Percentiles rank a stretch among this genome's conserved stretches.
Conservation (phyloP, 2,888 invertebrate species). For the Hypercompe scribonia region DNA sequence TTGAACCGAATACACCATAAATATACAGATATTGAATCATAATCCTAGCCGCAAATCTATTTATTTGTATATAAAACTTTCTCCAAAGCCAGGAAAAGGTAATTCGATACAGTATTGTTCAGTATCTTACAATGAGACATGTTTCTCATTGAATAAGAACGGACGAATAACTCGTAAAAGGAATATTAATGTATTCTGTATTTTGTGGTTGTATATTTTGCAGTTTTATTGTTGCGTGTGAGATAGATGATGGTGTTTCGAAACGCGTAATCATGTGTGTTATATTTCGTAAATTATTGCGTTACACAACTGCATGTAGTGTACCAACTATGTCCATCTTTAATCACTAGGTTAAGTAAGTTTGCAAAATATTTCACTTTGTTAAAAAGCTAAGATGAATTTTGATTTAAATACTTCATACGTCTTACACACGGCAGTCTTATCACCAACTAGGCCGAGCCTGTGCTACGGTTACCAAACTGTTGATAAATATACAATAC, state of each 20-base stretch:
- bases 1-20: neutral
- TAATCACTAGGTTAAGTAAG: too few species aligned
- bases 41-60: neutral
- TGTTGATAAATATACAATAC: too few species aligned
- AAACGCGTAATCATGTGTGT: neutral
- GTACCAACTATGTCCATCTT: too few species aligned
- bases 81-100: neutral
- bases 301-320: neutral
- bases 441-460: too few species aligned
- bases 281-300: slow-evolving; percentile 1
- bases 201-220: neutral
- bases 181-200: neutral
- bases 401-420: too few species aligned
- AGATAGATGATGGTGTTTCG: neutral
- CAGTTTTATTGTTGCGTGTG: neutral
- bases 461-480: too few species aligned
- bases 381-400: too few species aligned
- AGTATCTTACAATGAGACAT: slow-evolving; percentile 7
- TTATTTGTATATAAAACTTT: neutral
- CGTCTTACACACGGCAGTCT: too few species aligned
- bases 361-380: too few species aligned
- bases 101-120: slow-evolving; percentile 8
- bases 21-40: neutral
- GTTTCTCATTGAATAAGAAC: slow-evolving; percentile 8
- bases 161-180: neutral